These are phyloP conservation scores for Nibea coibor DNA, from an alignment of 2,113 vertebrate genomes.

Conservation along the genomic window DNA sequence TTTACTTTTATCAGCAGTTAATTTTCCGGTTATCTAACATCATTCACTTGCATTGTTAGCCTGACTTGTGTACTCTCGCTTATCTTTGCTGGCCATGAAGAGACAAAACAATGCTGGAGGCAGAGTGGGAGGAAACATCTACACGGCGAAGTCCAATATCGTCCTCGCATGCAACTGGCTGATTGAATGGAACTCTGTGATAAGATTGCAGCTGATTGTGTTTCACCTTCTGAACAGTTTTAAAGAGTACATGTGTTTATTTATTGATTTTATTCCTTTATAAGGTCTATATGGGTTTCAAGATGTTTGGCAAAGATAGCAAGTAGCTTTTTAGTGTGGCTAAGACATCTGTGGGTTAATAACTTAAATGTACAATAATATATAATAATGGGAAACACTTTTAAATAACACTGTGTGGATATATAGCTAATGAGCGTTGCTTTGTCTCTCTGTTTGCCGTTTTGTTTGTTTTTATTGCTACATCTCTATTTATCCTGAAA, in stretches of 20 bases:
- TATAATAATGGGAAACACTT: background rate
- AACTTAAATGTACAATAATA: background rate
- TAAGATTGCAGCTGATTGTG: background rate
- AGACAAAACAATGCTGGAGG: slow-evolving; percentile 21
- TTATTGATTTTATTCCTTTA: background rate
- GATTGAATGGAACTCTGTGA: background rate
- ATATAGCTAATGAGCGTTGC: background rate
- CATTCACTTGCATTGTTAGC: background rate
- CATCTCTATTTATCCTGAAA: background rate
- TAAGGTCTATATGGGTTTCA: background rate
- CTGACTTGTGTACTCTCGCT: background rate
- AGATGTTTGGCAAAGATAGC: background rate
- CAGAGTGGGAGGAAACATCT: slow-evolving; percentile 16
- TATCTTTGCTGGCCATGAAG: slow-evolving; percentile 32
- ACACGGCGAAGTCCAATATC: background rate
- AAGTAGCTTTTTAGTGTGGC: background rate
- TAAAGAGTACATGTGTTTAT: background rate
- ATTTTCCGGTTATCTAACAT: slow-evolving; percentile 17
- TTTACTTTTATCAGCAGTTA: slow-evolving; percentile 1
- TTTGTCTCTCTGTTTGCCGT: background rate
- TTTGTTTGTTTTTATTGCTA: background rate
- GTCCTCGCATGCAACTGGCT: background rate
- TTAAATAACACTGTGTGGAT: background rate
- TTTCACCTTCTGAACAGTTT: background rate
- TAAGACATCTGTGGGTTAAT: background rate